Base-by-base conservation (phyloP, 1,140 invertebrate species). In the Portunus trituberculatus region DNA sequence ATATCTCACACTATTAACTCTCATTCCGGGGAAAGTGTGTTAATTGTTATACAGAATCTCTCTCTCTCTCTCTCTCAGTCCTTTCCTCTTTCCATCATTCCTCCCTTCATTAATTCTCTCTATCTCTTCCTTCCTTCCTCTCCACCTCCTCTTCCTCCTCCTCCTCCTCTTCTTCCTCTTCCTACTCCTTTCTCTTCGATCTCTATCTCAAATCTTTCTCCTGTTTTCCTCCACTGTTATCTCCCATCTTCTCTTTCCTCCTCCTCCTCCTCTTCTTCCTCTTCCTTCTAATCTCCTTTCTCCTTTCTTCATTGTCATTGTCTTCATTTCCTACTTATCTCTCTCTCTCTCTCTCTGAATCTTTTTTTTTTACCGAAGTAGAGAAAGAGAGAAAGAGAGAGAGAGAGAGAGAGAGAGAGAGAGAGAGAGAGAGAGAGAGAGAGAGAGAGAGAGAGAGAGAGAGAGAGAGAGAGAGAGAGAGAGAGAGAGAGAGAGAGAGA, bases 401-500 rank as follows among this genome's bases (percentile, higher is more conserved):
- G 31, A 91, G 12, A 45, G 31, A 29, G n/a, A 8, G 89, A 91
- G 29, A 7, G 84, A 87, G 84, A 16, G 83, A 52, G 46, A 87
- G 93, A 93, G 93, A 52, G 52, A 48, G 96, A 32, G 83, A 91
- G 32, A 93, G 91, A 29, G 95, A 96, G 95, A 96, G 95, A 84
- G 95, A 96, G 96, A 45, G 94, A 95, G 89, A 96, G 93, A 95
- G 76, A 86, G 2, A 6, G 28, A 45, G 31, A 91, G 12, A 45
- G 31, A 29, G n/a, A 8, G 89, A 91, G 29, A 7, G 84, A 87
- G 84, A 52, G 46, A 87, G 93, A 93, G 93, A 52, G 52, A 48
- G 96, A 32, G 83, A 91, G 32, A 93, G 91, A 29, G 95, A 96
- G 95, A 96, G 95, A 84, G 95, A 96, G 96, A 45, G 94, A 95